These are phyloP conservation scores for Myiotriccus ornatus DNA, from an alignment of 2,797 vertebrate species.

Conservation along the genomic window DNA sequence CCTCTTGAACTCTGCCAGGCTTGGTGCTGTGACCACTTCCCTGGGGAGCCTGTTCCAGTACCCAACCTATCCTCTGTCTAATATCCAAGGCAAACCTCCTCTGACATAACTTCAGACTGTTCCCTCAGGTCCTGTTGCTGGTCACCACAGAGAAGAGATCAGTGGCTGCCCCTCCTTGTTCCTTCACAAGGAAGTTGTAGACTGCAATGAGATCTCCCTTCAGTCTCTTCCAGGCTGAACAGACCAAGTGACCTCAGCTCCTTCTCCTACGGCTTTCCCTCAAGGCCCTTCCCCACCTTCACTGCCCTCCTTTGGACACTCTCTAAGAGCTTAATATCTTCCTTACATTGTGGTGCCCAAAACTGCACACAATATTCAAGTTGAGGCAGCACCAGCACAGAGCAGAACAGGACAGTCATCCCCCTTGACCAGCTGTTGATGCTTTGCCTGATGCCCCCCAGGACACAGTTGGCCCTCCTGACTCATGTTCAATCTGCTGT, in stretches of 20 bases:
- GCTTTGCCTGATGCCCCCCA: background rate
- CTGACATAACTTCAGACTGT: background rate
- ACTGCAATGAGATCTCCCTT: background rate
- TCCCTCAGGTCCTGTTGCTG: background rate
- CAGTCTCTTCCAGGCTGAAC: background rate
- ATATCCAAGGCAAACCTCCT: background rate
- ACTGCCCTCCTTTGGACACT: background rate
- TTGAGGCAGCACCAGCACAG: background rate
- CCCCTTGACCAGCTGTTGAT: background rate
- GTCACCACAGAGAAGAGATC: background rate
- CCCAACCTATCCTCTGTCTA: background rate
- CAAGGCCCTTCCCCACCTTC: background rate
- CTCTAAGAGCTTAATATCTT: background rate
- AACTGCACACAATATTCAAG: background rate
- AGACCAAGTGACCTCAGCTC: background rate
- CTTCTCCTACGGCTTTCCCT: background rate
- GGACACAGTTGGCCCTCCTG: background rate
- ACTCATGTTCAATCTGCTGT: background rate
- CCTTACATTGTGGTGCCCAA: background rate
- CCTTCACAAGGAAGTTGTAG: background rate
- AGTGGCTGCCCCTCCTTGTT: background rate
- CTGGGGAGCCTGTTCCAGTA: background rate
- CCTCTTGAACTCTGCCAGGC: background rate
- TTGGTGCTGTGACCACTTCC: background rate
- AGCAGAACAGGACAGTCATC: background rate